Percentiles rank a stretch among this genome's conserved stretches.
Conservation (phyloP, 1,140 invertebrate genomes). For the Brachionus manjavacas region DNA sequence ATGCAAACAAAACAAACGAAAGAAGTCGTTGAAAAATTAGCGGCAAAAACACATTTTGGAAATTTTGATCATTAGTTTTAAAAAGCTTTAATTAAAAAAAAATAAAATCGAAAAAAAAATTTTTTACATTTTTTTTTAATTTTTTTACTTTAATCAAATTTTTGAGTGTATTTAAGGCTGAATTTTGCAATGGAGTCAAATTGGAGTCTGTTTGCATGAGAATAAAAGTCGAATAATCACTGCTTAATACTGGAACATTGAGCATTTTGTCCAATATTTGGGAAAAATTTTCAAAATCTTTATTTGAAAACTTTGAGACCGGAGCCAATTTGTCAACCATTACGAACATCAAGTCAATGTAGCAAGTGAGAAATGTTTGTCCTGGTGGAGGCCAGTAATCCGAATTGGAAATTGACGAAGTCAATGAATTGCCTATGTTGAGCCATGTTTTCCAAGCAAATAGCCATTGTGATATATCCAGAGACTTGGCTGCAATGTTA, state of each 20-base stretch:
- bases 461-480: conserved; percentile 63
- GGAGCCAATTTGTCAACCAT: conserved; percentile 75
- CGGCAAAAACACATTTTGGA: conserved; percentile 18
- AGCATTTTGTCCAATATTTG: conserved; percentile 71
- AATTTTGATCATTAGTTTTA: conserved; percentile 7
- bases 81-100: not conserved
- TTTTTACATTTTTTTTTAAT: not conserved
- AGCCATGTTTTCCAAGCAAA: conserved; percentile 79
- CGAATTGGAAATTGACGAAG: not conserved
- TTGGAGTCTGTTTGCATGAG: conserved; percentile 69
- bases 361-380: conserved; percentile 81
- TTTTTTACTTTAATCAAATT: conserved; percentile 67
- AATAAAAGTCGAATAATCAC: conserved; percentile 74
- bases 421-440: conserved; percentile 66
- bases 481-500: conserved; percentile 47
- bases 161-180: conserved; percentile 73
- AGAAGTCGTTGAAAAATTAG: conserved; percentile 15
- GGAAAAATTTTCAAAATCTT: conserved; percentile 74
- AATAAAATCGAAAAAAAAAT: not conserved
- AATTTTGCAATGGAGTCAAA: conserved; percentile 75
- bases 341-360: conserved; percentile 86
- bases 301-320: conserved; percentile 63
- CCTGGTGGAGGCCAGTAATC: conserved; percentile 63
- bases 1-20: conserved; percentile 10
- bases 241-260: conserved; percentile 70